phyloP scores from a whole-genome alignment of 2,113 vertebrate genomes.

The Nicator chloris region DNA sequence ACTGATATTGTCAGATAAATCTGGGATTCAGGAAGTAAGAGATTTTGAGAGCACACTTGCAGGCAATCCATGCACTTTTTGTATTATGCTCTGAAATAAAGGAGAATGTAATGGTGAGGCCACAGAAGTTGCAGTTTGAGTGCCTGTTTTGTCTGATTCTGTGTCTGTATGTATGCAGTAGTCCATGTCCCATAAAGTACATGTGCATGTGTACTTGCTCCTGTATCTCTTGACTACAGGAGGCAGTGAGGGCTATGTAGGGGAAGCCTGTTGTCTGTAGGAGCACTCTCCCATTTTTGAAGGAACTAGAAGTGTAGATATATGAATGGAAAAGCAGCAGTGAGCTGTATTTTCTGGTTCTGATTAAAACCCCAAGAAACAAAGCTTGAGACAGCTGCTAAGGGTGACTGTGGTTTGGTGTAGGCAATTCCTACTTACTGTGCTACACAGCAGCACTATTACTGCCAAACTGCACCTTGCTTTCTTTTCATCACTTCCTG shows the following conservation, averaged over 20 bases:
- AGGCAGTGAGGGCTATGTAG: neutral
- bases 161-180: neutral
- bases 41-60: neutral
- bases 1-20: neutral
- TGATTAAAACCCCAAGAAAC: neutral
- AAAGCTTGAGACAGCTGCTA: neutral
- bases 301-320: neutral
- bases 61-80: neutral
- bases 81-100: neutral
- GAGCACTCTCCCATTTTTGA: neutral
- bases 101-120: neutral
- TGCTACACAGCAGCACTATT: neutral
- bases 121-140: neutral
- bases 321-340: neutral
- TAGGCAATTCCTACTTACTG: neutral
- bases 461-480: neutral
- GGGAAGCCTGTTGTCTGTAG: neutral
- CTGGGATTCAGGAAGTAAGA: neutral
- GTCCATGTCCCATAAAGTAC: neutral
- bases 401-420: neutral
- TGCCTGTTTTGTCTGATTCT: neutral
- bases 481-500: neutral
- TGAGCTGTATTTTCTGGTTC: neutral
- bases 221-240: neutral
- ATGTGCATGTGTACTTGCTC: neutral